Evolutionary conservation across 2,888 invertebrate species (phyloP), one percentile per base, ranked within the genome.

Genomic region (Cylindroiulus punctatus): DNA sequence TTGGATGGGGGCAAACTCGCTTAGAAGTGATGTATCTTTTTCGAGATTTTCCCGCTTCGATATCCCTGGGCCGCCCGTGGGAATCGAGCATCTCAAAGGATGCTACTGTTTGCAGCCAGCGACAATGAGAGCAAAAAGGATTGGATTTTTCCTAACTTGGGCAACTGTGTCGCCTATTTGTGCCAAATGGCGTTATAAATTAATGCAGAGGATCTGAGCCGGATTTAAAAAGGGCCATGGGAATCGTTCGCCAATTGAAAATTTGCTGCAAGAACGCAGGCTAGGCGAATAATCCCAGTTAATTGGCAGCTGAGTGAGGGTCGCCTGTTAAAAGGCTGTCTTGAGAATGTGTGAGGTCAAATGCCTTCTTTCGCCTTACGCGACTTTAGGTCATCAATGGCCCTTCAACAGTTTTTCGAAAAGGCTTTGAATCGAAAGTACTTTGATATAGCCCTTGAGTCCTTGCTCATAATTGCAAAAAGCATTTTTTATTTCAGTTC

Each of bases 171-270:
- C 26, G 26, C 65, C 44, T n/a, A n/a, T 65, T 65, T 26, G 26
- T 26, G 26, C 65, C 44, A 65, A n/a, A 65, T 65, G 65, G 26
- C 65, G 65, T 65, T 10, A 65, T 65, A 65, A 65, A 26, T 65
- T 65, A 65, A 65, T 65, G n/a, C n/a, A 26, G n/a, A 26, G 65
- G 26, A 65, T 26, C 26, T n/a, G n/a, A 26, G 65, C 65, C 65
- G 8, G 26, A 0, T 65, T 57, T 26, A 26, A 65, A 22, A 26
- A 26, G 65, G 65, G 26, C 65, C 26, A 5, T 26, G 65, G 65
- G 65, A 65, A 26, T n/a, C 65, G 26, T 65, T 65, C 10, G 8
- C 22, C 26, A 26, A 65, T 26, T 65, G 22, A 26, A 26, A 65
- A 65, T 65, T 26, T 65, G 65, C 65, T 65, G 65, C 65, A 12